Base-by-base conservation (phyloP, 2,888 invertebrate genomes). In the Holacanthella duospinosa region DNA sequence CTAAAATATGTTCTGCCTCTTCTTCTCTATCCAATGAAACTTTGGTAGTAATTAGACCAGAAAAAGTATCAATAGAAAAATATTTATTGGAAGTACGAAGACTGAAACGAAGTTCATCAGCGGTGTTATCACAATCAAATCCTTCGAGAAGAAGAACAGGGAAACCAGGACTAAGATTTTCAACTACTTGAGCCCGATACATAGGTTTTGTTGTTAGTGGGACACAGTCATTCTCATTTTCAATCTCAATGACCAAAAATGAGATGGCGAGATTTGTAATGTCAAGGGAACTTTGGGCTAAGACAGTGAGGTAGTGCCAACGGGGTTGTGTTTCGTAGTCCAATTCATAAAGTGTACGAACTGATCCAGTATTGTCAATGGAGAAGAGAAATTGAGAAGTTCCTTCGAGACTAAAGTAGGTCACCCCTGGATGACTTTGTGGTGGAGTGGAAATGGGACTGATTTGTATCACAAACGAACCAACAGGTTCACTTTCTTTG, bases 251-350 rank as follows among this genome's bases (percentile, higher is more conserved):
- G 21, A 48, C 48, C 21, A 48, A 48, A 21, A 48, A 48, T 4
- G 19, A 48, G 12, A 89, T 87, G 44, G 90, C 84, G 75, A 86
- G 87, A 19, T 89, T 81, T 1, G 93, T 92, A 28, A 92, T 89
- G 24, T 90, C 86, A 0, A 90, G 94, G 73, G 88, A 86, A 80
- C 96, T 96, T 76, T 91, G 88, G 2, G 95, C 95, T 77, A 88
- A 88, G 61, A 95, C 85, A 9, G 93, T 93, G 68, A 97, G 80
- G 97, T 97, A 97, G 79, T 93, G 72, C 16, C 48, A 95, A 76
- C 87, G 86, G 43, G 85, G 80, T 74, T 85, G 86, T 1, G 86
- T 84, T 80, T 97, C 97, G 63, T 93, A 84, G 79, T 97, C 96
- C 75, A 97, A 81, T 55, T 89, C 84, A 1, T 86, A 85, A 75